Evolutionary conservation across 2,113 vertebrate species (phyloP).

Genomic region (Fulmarus glacialis): DNA sequence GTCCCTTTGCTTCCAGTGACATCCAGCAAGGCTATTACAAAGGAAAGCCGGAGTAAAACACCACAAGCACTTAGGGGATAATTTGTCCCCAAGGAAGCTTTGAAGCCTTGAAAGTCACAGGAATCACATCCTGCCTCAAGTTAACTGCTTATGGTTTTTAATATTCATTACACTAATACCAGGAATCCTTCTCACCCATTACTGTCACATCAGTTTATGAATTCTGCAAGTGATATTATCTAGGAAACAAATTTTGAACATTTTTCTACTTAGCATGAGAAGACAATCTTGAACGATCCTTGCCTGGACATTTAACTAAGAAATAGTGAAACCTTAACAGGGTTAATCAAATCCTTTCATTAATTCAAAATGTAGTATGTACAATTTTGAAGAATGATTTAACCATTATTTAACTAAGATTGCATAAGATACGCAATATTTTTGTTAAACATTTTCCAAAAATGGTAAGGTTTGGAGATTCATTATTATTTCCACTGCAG

Average conservation of each 20-base stretch:
- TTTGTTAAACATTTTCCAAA: background rate
- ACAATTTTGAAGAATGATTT: background rate
- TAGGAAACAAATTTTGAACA: background rate
- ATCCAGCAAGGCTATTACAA: background rate
- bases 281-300: background rate
- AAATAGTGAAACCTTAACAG: background rate
- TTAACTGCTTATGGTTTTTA: background rate
- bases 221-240: background rate
- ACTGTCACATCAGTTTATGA: background rate
- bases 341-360: background rate
- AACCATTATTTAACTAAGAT: background rate
- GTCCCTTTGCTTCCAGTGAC: background rate
- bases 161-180: background rate
- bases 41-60: background rate
- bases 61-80: background rate
- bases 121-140: background rate
- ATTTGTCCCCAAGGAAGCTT: background rate
- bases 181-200: background rate
- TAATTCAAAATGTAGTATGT: background rate
- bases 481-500: background rate
- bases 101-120: background rate
- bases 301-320: background rate
- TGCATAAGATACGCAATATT: background rate
- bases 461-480: background rate
- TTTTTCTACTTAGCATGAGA: background rate